Evolutionary conservation across 92 coral and sea anemone species (phyloP), one percentile per base, ranked within the genome.

Genomic region (Palythoa caribaeorum): DNA sequence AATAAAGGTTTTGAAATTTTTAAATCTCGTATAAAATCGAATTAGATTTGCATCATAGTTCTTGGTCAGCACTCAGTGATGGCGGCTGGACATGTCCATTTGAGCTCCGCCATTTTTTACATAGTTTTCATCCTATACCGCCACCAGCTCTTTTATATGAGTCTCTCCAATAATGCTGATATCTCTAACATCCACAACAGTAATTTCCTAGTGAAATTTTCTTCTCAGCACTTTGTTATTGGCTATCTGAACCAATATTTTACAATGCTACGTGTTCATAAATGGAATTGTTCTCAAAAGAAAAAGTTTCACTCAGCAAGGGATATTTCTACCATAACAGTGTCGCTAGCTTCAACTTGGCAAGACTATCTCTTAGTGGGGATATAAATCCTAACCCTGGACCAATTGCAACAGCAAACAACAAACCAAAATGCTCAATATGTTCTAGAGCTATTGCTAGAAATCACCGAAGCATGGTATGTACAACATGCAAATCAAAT

Each of bases 381-480:
- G 83, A 78, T 48, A 78, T 78, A 39, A 12, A 11, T 19, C 83
- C 83, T 39, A 78, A 78, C 36, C 83, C 83, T 21, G 83, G 83
- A 12, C 83, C 83, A n/a, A 50, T 54, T 12, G 38, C 38, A 35
- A 68, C 73, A 65, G 71, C 71, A 65, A 65, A 65, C 35, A 12
- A 28, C 62, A 39, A 39, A 37, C 20, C 76, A 59, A 85, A 38
- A 84, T 90, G 89, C 39, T 38, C 88, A 65, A 84, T 89, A 62
- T 84, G 85, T 55, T 16, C 39, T 19, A 89, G 87, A 57, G 75
- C 39, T 20, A 36, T 89, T 6, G 92, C 88, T 72, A n/a, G 80
- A 8, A 84, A 89, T 53, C 88, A 89, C 88, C 60, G 88, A 83
- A 77, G 88, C 71, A 55, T 89, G 60, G 63, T 20, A 12, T 89